Percentiles rank a stretch among this genome's conserved stretches.
Conservation (phyloP, 2,113 vertebrate genomes). For the Ciconia maguari region DNA sequence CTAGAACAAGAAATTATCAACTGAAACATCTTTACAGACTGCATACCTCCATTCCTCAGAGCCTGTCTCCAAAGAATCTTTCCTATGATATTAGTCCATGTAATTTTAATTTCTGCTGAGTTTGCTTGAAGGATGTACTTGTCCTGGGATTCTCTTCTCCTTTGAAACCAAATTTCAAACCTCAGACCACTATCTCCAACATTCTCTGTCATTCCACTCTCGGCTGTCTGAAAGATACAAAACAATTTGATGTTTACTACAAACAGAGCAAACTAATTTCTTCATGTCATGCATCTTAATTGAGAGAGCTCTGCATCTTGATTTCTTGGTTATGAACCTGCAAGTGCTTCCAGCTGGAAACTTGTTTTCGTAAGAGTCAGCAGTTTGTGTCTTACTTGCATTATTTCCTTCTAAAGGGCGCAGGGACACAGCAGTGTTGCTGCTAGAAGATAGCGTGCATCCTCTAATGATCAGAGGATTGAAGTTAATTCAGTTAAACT, state of each 20-base stretch:
- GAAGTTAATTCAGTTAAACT: neutral
- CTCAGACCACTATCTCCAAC: constrained; percentile 83
- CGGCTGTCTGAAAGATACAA: constrained; percentile 73
- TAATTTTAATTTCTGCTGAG: constrained; percentile 77
- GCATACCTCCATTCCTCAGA: constrained; percentile 80
- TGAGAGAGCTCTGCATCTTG: neutral
- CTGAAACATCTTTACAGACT: neutral
- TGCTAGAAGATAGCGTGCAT: neutral
- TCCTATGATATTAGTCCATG: constrained; percentile 80
- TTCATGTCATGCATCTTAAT: neutral
- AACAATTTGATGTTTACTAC: neutral
- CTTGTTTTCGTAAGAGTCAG: neutral
- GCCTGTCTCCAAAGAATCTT: constrained; percentile 87
- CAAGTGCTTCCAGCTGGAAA: neutral
- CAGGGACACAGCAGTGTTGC: neutral
- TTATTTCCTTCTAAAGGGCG: neutral
- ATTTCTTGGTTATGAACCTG: neutral
- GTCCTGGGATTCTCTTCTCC: constrained; percentile 81
- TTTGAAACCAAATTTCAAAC: constrained; percentile 87
- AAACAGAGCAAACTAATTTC: neutral
- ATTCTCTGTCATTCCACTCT: constrained; percentile 85
- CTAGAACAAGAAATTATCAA: neutral
- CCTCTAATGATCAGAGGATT: neutral
- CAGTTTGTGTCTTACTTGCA: neutral
- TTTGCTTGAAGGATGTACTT: constrained; percentile 83